Evolutionary conservation across 1,140 invertebrate genomes (phyloP).

Genomic region (Dendroctonus valens): DNA sequence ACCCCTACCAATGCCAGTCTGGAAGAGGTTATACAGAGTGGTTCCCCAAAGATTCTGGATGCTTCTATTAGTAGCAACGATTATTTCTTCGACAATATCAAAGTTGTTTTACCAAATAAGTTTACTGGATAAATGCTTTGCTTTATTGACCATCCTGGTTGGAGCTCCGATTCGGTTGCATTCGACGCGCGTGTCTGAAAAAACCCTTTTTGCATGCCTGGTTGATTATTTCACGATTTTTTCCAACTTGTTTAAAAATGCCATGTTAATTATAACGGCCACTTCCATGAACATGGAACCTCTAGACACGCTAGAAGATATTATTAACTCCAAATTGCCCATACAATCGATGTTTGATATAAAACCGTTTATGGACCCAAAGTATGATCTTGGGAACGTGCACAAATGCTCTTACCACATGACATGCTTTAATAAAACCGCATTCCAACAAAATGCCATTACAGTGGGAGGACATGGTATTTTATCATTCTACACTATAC

Average conservation of each 20-base stretch:
- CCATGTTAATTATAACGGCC: background rate
- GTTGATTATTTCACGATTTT: slow-evolving; percentile 8
- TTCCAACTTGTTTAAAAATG: slow-evolving; percentile 7
- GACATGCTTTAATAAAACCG: background rate
- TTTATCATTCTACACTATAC: background rate
- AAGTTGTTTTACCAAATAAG: slow-evolving; percentile 9
- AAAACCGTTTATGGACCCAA: background rate
- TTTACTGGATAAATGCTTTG: background rate
- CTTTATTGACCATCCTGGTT: background rate
- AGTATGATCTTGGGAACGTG: background rate
- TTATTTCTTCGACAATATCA: background rate
- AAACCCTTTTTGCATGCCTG: background rate
- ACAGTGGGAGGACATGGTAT: background rate
- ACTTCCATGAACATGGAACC: background rate
- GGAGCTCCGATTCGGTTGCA: background rate
- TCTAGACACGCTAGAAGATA: slow-evolving; percentile 4
- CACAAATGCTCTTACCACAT: background rate
- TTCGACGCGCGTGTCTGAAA: background rate
- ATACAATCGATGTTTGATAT: background rate
- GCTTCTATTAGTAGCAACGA: background rate
- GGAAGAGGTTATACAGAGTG: background rate
- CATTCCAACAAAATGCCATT: slow-evolving; percentile 1
- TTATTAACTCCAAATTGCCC: slow-evolving; percentile 1
- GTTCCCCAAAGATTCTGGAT: background rate
- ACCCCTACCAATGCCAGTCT: background rate